Base-by-base conservation (phyloP, 2,797 vertebrate genomes). In the Eutrigla gurnardus region DNA sequence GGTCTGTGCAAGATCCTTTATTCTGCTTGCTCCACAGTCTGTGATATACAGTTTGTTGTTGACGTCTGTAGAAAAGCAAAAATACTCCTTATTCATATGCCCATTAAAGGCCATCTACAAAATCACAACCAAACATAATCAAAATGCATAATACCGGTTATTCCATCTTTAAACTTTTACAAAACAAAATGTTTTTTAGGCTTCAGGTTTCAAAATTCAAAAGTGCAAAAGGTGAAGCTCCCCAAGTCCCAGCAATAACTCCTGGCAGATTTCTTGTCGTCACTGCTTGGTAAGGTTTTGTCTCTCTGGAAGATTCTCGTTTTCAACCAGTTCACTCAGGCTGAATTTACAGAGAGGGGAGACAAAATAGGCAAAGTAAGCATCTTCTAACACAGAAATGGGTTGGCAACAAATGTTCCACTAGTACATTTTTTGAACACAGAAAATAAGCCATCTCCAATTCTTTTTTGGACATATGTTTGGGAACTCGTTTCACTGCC, bases 271-370 rank as follows among this genome's bases (percentile, higher is more conserved):
- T 15, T 36, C 39, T 53, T 59, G 60, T 65, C 67, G 65, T 35
- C 45, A 10, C 3, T 45, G 33, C 25, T 70, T 60, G 13, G 46
- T 71, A 47, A 72, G 62, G 47, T 47, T 65, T 46, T 66, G 40
- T 66, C 68, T 77, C 49, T 66, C 39, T n/a, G 62, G 62, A 72
- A 72, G 66, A 33, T 61, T 13, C 7, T 66, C 72, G 14, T 54
- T 77, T 61, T 72, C 62, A 70, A 57, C 70, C 52, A 76, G 36
- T 6, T 70, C 50, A 0, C 39, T 53, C 15, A 72, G 62, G 47
- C 7, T 66, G 42, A 66, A 66, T 72, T 72, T 63, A 54, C 46
- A 78, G 43, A 72, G 62, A 72, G 18, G 55, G 14, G 55, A 35
- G 63, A 62, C 47, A 25, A 62, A 73, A 49, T 72, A 67, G 63